These are phyloP conservation scores for Pelobates fuscus DNA, from an alignment of 2,113 vertebrate species.

Conservation along the genomic window DNA sequence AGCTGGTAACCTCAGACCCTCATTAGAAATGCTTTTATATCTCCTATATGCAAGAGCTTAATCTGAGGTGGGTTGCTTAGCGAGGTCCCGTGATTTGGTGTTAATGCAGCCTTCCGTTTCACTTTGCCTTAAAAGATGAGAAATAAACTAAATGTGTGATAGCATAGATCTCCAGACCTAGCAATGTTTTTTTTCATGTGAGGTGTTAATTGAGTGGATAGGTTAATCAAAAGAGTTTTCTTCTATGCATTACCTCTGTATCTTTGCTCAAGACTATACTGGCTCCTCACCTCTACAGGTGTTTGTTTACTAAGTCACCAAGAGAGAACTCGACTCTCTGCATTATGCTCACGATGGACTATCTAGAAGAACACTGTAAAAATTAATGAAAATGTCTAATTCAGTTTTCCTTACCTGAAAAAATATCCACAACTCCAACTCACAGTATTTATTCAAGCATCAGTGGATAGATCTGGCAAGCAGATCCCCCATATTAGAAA, in stretches of 20 bases:
- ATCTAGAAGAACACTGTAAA: too few species aligned
- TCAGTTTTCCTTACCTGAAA: too few species aligned
- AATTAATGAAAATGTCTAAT: too few species aligned
- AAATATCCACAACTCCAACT: too few species aligned
- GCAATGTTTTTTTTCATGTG: constrained; percentile 88
- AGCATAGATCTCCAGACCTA: constrained; percentile 84
- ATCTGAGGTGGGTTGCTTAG: constrained; percentile 83
- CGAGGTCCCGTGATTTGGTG: constrained; percentile 80
- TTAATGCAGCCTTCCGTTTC: constrained; percentile 91
- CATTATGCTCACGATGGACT: too few species aligned
- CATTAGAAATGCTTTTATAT: constrained; percentile 96
- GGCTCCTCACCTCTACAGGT: not conserved
- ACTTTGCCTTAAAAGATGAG: constrained; percentile 78
- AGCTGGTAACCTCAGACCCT: constrained; percentile 92
- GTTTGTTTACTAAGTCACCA: not conserved
- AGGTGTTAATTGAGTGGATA: constrained; percentile 96
- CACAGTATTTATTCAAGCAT: too few species aligned
- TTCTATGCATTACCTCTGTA: not conserved
- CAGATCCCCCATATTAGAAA: too few species aligned
- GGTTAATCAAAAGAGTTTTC: constrained; percentile 10
- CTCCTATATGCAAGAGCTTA: constrained; percentile 87
- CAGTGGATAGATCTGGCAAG: too few species aligned
- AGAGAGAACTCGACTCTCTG: not conserved
- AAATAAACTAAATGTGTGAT: constrained; percentile 82
- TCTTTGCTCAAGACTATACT: not conserved